Evolutionary conservation across 2,797 vertebrate species (phyloP).

Genomic region (Parotocinclus haroldoi): DNA sequence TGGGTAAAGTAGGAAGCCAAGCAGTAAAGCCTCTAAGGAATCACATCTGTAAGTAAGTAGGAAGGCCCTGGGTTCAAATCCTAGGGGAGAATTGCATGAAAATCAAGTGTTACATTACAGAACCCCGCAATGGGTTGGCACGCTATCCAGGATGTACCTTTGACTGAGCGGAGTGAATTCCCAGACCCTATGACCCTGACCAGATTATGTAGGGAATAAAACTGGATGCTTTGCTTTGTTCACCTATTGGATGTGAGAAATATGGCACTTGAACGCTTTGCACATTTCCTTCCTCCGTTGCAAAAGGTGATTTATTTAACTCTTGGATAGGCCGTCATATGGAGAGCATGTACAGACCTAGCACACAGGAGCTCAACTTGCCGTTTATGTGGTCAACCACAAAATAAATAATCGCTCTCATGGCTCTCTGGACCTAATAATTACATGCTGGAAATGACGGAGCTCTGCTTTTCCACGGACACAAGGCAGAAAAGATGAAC

Average conservation of each 20-base stretch:
- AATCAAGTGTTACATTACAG: no score
- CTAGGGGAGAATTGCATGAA: no score
- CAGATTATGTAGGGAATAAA: no score
- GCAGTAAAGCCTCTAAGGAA: no score
- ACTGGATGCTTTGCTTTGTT: no score
- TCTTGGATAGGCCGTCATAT: conserved; percentile 56
- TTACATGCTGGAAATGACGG: conserved; percentile 69
- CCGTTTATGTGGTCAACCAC: conserved; percentile 65
- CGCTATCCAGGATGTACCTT: no score
- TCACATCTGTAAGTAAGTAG: no score
- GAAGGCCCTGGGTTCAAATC: no score
- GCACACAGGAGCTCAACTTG: conserved; percentile 58
- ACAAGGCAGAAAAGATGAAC: conserved; percentile 49
- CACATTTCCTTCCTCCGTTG: conserved; percentile 50
- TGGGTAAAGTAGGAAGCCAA: no score
- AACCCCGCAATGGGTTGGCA: no score
- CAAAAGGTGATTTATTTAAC: conserved; percentile 55
- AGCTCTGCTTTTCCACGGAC: conserved; percentile 67
- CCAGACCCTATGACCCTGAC: no score
- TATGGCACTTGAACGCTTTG: conserved; percentile 34
- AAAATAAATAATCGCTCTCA: conserved; percentile 66
- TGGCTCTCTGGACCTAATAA: conserved; percentile 70
- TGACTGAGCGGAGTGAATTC: no score
- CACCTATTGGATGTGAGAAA: background rate
- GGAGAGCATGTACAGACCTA: conserved; percentile 57